Evolutionary conservation across 2,888 invertebrate species (phyloP).

Genomic region (Leucoptera coffeella): DNA sequence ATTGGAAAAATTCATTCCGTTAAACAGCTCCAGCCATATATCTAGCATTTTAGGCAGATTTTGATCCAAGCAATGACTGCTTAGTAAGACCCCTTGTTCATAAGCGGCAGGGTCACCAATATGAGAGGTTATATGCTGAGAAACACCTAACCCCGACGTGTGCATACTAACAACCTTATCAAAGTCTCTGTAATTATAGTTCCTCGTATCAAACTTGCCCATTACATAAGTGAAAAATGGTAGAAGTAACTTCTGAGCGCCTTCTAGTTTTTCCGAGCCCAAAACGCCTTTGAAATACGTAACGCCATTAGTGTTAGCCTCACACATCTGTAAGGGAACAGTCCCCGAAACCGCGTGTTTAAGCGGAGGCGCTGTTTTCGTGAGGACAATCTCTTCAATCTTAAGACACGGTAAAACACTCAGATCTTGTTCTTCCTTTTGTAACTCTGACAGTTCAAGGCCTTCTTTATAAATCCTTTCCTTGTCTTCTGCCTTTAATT

Average conservation of each 20-base stretch:
- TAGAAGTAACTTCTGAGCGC: constrained; percentile 63
- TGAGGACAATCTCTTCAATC: constrained; percentile 66
- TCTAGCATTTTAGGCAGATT: constrained; percentile 77
- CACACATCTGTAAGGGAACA: constrained; percentile 70
- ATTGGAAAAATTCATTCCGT: constrained; percentile 63
- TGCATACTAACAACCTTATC: constrained; percentile 70
- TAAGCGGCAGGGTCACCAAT: constrained; percentile 61
- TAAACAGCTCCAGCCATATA: constrained; percentile 74
- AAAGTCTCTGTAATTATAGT: constrained; percentile 71
- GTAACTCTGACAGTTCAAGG: constrained; percentile 61
- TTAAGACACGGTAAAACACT: constrained; percentile 75
- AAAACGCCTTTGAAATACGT: constrained; percentile 78
- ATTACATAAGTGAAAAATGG: constrained; percentile 79
- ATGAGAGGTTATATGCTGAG: constrained; percentile 66
- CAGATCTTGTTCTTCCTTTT: constrained; percentile 63
- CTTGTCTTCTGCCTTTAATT: constrained; percentile 54
- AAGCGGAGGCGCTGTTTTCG: constrained; percentile 52
- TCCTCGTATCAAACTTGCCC: constrained; percentile 79
- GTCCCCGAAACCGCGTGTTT: constrained; percentile 40
- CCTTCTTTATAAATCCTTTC: constrained; percentile 66
- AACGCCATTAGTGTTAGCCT: constrained; percentile 86
- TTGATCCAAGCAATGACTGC: constrained; percentile 76
- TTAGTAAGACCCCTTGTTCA: constrained; percentile 66
- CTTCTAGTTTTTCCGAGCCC: constrained; percentile 60
- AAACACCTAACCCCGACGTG: constrained; percentile 64